Base-by-base conservation (phyloP, 2,888 invertebrate species). In the Melinopterus prodromus region DNA sequence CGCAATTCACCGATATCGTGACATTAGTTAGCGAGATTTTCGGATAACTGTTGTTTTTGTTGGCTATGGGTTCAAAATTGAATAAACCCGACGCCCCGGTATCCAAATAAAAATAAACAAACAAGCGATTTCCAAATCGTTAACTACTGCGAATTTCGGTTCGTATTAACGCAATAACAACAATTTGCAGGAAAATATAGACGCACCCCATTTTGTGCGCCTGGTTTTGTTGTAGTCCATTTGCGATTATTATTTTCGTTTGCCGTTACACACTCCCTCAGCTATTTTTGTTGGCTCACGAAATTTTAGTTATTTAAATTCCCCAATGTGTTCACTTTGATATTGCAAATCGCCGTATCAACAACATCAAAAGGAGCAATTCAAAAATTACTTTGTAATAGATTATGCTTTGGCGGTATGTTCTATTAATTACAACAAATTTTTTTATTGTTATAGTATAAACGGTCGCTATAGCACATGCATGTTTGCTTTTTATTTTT, bases 181-280 rank as follows among this genome's bases (percentile, higher is more conserved):
- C 53, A 53, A 53, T 53, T 53, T 53, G 53, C 12, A 9, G 53
- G 53, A 53, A 53, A 53, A 53, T 53, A 53, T 53, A 53, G 53
- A 53, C 7, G 12, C 53, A 53, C 0, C 9, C 53, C 7, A 53
- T 53, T 53, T 53, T 53, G 53, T 53, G 7, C 53, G 53, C 12
- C 53, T 12, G 53, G 9, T 53, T 53, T 53, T 53, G 53, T 53
- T 53, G 7, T 53, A 53, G 53, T 53, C 53, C 53, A 53, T 53
- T 53, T 53, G 53, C 53, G 53, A 53, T 53, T 53, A 53, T 53
- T 53, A 53, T 53, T 53, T 53, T 53, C 53, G 53, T 53, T 53
- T 53, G 5, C 53, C 12, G 53, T 53, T 53, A 53, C 53, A 53
- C 53, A 12, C 53, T 1, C 9, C 53, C 53, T 53, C 53, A 9